A percentile compares a stretch with the other conserved stretches of the same genome.
Evolutionary conservation across 2,888 invertebrate genomes (phyloP).

Genomic region (Stenolophus ochropezus): DNA sequence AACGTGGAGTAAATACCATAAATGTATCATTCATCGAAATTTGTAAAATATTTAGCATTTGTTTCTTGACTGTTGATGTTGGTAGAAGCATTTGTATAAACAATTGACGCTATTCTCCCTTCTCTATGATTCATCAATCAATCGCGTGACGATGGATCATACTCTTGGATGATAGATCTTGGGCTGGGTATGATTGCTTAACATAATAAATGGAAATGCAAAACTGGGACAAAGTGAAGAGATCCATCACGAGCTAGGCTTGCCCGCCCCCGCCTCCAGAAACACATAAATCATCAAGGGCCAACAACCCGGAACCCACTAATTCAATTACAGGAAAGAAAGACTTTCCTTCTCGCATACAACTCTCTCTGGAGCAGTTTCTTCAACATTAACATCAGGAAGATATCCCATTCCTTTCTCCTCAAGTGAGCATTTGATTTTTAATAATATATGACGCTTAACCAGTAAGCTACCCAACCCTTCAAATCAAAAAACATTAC

Average conservation of each 20-base stretch:
- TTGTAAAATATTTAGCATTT: too few relatives aligned
- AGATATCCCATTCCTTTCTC: too few relatives aligned
- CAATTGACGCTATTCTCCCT: background rate
- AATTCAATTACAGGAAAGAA: background rate
- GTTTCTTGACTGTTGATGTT: background rate
- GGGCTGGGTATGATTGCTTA: conserved; percentile 24
- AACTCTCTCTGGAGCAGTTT: too few relatives aligned
- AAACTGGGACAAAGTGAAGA: conserved; percentile 57
- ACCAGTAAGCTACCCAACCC: too few relatives aligned
- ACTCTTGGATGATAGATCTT: background rate
- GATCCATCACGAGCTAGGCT: conserved; percentile 47
- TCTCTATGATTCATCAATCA: background rate
- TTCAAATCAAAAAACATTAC: too few relatives aligned
- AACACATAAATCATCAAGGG: conserved; percentile 31
- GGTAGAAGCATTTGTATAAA: background rate
- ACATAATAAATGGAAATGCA: conserved; percentile 59
- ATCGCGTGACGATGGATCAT: background rate
- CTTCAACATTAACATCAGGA: too few relatives aligned
- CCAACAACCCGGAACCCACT: background rate
- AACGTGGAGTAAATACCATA: too few relatives aligned
- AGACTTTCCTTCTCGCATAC: background rate
- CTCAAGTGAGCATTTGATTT: too few relatives aligned
- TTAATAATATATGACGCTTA: too few relatives aligned
- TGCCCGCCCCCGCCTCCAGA: conserved; percentile 40
- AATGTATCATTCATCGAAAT: too few relatives aligned